Evolutionary conservation across 2,797 vertebrate genomes (phyloP).

Genomic region (Macropodus opercularis): DNA sequence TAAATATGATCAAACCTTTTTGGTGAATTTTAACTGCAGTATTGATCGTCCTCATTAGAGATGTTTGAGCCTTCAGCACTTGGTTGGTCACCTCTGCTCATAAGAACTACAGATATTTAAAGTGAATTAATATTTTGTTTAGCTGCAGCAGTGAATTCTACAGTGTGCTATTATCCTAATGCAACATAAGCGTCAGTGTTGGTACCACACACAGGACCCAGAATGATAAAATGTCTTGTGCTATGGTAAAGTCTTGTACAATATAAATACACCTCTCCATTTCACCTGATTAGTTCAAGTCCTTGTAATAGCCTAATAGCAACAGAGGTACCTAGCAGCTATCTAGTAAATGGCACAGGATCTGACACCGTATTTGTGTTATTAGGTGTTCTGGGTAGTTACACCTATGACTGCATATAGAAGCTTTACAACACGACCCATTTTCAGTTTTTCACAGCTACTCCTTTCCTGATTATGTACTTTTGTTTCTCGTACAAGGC

Average conservation of each 20-base stretch:
- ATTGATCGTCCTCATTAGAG: conserved; percentile 18
- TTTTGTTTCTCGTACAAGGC: too few relatives aligned
- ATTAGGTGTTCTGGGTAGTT: too few relatives aligned
- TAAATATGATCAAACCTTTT: conserved; percentile 7
- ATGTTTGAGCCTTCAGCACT: conserved; percentile 35
- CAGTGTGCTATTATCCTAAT: too few relatives aligned
- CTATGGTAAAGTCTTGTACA: too few relatives aligned
- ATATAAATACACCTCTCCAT: neutral
- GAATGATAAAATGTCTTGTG: neutral
- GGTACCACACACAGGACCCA: accelerated
- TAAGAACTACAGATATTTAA: neutral
- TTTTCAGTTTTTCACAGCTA: too few relatives aligned
- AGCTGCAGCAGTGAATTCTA: neutral
- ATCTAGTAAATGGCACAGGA: too few relatives aligned
- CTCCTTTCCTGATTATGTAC: too few relatives aligned
- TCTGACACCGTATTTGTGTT: too few relatives aligned
- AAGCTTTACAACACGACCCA: too few relatives aligned
- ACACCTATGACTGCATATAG: too few relatives aligned
- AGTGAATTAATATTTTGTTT: neutral
- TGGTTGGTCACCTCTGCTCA: conserved; percentile 66
- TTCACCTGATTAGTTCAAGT: neutral
- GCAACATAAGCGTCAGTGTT: neutral
- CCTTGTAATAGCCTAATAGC: conserved; percentile 20
- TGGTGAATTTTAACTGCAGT: conserved; percentile 53
- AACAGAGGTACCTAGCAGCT: too few relatives aligned